Evolutionary conservation across 2,797 vertebrate genomes (phyloP).

Genomic region (Hylomyscus alleni): DNA sequence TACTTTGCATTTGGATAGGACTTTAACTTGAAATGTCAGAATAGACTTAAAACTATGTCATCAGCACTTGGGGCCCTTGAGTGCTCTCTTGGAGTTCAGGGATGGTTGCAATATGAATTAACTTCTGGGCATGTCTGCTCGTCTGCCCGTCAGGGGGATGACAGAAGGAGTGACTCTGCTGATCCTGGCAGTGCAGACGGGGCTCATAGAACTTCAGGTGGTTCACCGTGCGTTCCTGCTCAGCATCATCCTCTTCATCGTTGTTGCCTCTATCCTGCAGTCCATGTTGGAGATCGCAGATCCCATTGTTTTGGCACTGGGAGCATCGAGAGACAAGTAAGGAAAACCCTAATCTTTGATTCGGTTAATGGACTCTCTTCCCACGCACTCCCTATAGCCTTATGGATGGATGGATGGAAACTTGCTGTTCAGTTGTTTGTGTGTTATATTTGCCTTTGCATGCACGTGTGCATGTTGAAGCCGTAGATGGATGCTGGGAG

Average conservation of each 20-base stretch:
- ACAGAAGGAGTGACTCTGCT: constrained; percentile 98
- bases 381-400: constrained; percentile 52
- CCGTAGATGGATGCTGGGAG: not conserved
- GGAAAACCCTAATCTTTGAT: constrained; percentile 76
- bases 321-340: constrained; percentile 99
- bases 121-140: constrained; percentile 35
- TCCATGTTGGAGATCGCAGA: constrained; percentile 99
- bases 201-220: constrained; percentile 98
- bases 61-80: not conserved
- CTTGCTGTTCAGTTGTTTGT: constrained; percentile 21
- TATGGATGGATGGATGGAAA: not conserved
- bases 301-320: constrained; percentile 97
- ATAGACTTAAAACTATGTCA: constrained; percentile 5
- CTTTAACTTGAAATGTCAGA: constrained; percentile 32
- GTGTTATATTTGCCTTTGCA: not conserved
- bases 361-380: constrained; percentile 53
- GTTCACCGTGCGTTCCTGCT: constrained; percentile 98
- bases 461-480: not conserved
- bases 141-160: constrained; percentile 93
- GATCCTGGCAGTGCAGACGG: constrained; percentile 98
- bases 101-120: constrained; percentile 44
- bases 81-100: constrained; percentile 51
- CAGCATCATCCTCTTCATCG: constrained; percentile 99
- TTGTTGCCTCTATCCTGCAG: constrained; percentile 98
- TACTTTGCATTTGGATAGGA: not conserved